Conservation (phyloP, 2,113 vertebrate species). For the Malurus melanocephalus region DNA sequence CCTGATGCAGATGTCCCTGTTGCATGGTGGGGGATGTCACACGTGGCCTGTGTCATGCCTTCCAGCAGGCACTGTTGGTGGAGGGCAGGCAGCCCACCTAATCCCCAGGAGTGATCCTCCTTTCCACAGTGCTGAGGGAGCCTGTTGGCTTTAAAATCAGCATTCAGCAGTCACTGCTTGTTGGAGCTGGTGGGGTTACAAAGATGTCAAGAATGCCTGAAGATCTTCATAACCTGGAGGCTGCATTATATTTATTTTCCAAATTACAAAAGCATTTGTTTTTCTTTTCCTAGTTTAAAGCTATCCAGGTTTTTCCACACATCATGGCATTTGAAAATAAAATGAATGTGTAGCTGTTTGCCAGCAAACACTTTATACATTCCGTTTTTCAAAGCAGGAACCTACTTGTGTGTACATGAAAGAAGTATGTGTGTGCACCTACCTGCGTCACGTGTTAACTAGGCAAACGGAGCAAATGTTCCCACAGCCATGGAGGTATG, state of each 20-base stretch:
- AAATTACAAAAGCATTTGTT: neutral
- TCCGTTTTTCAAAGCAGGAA: conserved; percentile 8
- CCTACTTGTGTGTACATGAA: conserved; percentile 35
- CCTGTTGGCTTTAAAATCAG: neutral
- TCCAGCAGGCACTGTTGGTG: neutral
- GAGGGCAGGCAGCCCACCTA: neutral
- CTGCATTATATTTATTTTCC: neutral
- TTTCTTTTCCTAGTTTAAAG: neutral
- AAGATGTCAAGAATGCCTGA: neutral
- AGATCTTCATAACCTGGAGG: neutral
- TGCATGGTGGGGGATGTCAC: rapidly evolving
- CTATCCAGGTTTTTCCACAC: neutral
- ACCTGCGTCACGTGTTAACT: neutral
- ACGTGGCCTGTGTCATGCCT: neutral
- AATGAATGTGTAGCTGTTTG: neutral
- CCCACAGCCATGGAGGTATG: neutral
- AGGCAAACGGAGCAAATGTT: neutral
- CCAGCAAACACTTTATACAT: neutral
- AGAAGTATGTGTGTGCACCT: neutral
- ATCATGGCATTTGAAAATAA: neutral
- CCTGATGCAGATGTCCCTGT: neutral
- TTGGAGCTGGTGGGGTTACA: neutral
- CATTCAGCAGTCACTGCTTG: neutral
- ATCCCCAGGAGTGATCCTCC: neutral
- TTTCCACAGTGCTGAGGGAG: neutral